Percentiles rank a stretch among this genome's conserved stretches.
Conservation (phyloP, 2,888 invertebrate species). For the Caenorhabditis angaria region DNA sequence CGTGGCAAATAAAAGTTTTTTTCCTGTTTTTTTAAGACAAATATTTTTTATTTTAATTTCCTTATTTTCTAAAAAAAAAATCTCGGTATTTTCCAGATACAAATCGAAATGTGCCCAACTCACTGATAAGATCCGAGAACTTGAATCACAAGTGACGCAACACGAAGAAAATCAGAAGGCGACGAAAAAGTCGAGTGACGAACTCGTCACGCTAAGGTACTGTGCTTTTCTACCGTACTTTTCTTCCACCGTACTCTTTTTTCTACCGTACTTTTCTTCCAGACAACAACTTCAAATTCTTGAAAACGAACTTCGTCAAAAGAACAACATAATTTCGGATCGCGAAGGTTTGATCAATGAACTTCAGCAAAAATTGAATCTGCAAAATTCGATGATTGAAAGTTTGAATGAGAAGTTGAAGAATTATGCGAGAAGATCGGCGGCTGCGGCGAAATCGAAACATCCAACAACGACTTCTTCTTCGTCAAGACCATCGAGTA, state of each 20-base stretch:
- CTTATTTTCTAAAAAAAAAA: not conserved
- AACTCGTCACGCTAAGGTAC: conserved; percentile 32
- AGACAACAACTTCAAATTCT: conserved; percentile 32
- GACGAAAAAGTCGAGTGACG: conserved; percentile 12
- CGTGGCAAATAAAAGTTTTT: too few species aligned
- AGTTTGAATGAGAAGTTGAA: conserved; percentile 17
- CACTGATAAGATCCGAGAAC: conserved; percentile 7
- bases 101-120: conserved; percentile 7
- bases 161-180: not conserved
- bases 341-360: conserved; percentile 24
- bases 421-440: not conserved
- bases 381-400: conserved; percentile 18
- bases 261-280: conserved; percentile 11
- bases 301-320: conserved; percentile 12
- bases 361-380: conserved; percentile 9
- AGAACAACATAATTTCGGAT: conserved; percentile 14
- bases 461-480: not conserved
- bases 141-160: conserved; percentile 10
- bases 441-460: not conserved
- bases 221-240: too few species aligned
- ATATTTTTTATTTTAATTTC: not conserved
- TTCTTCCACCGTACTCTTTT: too few species aligned
- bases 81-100: not conserved
- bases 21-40: too few species aligned
- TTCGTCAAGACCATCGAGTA: conserved; percentile 21